Conservation (phyloP, 2,113 vertebrate genomes). For the Nothocercus nigrocapillus region DNA sequence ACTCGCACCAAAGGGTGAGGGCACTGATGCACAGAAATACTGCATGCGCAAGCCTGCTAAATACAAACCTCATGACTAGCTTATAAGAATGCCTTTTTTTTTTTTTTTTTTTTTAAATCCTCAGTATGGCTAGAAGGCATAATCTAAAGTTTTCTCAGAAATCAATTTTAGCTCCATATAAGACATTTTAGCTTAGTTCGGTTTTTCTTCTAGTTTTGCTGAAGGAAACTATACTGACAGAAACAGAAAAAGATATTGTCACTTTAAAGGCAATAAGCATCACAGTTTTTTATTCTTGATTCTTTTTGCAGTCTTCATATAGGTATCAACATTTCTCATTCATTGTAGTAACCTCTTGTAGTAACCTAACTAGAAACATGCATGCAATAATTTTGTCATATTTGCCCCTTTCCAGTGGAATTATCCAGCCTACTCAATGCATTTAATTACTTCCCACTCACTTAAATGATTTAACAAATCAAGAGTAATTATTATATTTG, state of each 20-base stretch:
- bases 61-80: background rate
- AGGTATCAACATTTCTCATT: background rate
- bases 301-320: background rate
- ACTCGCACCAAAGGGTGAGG: background rate
- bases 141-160: background rate
- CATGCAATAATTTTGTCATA: background rate
- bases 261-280: background rate
- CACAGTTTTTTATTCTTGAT: background rate
- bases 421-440: background rate
- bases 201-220: background rate
- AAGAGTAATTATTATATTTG: background rate
- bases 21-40: background rate
- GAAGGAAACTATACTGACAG: background rate
- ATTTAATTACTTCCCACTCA: rapidly evolving
- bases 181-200: background rate
- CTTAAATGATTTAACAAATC: background rate
- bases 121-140: background rate
- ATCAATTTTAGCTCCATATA: background rate
- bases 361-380: background rate
- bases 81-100: background rate
- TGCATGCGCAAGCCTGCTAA: background rate
- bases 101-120: too few relatives aligned
- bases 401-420: background rate
- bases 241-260: background rate
- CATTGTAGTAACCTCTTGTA: background rate